These are phyloP conservation scores for Neodon shergylaensis DNA, from an alignment of 2,113 vertebrate genomes.

Conservation along the genomic window DNA sequence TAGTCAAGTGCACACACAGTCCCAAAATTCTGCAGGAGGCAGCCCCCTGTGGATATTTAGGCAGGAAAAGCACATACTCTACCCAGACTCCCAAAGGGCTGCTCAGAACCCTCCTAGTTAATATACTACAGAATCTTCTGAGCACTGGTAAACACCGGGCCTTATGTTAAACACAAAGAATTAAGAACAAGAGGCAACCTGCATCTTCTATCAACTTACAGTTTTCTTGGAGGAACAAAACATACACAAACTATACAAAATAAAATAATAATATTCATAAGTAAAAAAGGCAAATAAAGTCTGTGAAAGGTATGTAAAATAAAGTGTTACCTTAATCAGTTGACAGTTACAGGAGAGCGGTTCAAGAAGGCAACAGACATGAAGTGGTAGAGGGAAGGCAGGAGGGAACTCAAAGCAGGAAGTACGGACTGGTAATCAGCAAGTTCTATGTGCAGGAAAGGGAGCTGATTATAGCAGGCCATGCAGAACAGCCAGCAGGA, in stretches of 20 bases:
- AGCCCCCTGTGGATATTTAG: background rate
- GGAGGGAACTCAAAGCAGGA: conserved; percentile 58
- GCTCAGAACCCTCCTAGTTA: background rate
- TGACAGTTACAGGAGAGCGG: conserved; percentile 53
- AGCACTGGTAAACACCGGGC: background rate
- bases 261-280: conserved; percentile 40
- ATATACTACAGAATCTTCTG: background rate
- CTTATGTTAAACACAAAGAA: background rate
- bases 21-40: background rate
- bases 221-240: conserved; percentile 50
- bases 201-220: conserved; percentile 9
- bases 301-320: conserved; percentile 58
- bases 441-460: conserved; percentile 64
- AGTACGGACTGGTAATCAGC: conserved; percentile 45
- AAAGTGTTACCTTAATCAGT: conserved; percentile 47
- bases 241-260: conserved; percentile 56
- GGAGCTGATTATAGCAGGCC: conserved; percentile 57
- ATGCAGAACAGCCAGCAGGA: conserved; percentile 43
- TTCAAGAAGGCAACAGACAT: conserved; percentile 65
- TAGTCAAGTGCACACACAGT: background rate
- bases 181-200: conserved; percentile 15
- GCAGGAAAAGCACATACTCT: background rate
- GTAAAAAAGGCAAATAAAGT: conserved; percentile 58
- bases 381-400: conserved; percentile 65
- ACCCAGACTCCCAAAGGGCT: background rate